Evolutionary conservation across 2,888 invertebrate genomes (phyloP), one percentile per base, ranked within the genome.

Genomic region (Agrochola litura): DNA sequence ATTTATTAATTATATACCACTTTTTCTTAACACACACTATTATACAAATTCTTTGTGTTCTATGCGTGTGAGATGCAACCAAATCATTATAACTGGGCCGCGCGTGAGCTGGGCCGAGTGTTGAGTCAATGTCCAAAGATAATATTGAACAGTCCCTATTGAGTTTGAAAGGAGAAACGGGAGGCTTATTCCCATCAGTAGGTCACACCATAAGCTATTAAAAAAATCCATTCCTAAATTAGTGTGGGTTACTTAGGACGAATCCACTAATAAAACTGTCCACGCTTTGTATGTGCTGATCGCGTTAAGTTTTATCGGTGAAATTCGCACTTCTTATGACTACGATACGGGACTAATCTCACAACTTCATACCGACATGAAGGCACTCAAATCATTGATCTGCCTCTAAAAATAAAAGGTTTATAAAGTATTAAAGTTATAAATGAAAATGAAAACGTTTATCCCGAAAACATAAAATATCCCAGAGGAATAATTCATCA

Each of bases 401-500:
- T 46, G 52, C 14, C n/a, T 30, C 6, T 49, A 41, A 41, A 41
- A 56, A 37, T 69, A 61, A 37, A 37, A 63, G n/a, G n/a, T 41
- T 77, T 49, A 8, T 49, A 56, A 64, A 56, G 64, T 73, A 64
- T 80, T 63, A 4, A 80, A 81, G 46, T 56, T 56, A 30, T 56
- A 30, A 37, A 79, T 69, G 54, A 46, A 43, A 81, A 58, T 25
- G 46, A 73, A 73, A 78, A 56, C 56, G 64, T 41, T 81, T 58
- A 73, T 43, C 49, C 22, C 22, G 1, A 52, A 76, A 65, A 58
- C 58, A 74, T 74, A 65, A 81, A 74, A 73, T 6, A 37, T 46
- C 82, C 43, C 65, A 12, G 16, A 19, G 64, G 75, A 65, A 81
- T 74, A 74, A 81, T 81, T 52, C 52, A 65, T 78, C 56, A 65